phyloP scores from a whole-genome alignment of 2,888 invertebrate genomes.

The Panorpa germanica region DNA sequence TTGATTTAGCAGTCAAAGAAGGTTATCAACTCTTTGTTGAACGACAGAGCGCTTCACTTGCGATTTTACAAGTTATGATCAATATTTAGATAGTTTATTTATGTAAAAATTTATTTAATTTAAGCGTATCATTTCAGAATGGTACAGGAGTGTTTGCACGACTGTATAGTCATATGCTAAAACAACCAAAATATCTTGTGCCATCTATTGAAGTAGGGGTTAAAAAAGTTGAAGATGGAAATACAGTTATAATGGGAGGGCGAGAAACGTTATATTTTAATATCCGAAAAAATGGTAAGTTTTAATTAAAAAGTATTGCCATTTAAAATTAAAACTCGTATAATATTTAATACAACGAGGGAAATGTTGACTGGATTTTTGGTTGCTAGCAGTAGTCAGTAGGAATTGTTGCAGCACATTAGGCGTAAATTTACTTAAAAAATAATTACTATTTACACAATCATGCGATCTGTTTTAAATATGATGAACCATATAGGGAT shows the following conservation, averaged over 20 bases:
- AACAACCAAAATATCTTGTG: conserved; percentile 37
- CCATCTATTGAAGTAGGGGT: conserved; percentile 55
- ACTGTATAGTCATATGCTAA: conserved; percentile 45
- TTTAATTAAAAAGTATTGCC: background rate
- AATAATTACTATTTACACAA: too few species aligned
- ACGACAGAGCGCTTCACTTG: conserved; percentile 48
- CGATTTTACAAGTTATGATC: conserved; percentile 39
- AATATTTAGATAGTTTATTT: conserved; percentile 8
- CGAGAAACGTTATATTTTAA: conserved; percentile 58
- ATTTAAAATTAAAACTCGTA: conserved; percentile 16
- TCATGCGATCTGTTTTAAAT: too few species aligned
- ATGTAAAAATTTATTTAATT: background rate
- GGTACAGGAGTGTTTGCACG: conserved; percentile 56
- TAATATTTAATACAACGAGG: conserved; percentile 1
- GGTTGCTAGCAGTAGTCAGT: too few species aligned
- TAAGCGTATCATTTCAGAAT: too few species aligned
- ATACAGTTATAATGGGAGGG: conserved; percentile 48
- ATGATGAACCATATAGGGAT: too few species aligned
- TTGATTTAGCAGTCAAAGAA: conserved; percentile 45
- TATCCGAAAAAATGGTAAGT: conserved; percentile 49
- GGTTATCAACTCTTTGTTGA: conserved; percentile 51
- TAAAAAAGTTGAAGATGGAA: conserved; percentile 36
- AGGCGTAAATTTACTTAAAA: too few species aligned
- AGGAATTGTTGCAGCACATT: too few species aligned
- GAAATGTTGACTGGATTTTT: conserved; percentile 3